Evolutionary conservation across 2,888 invertebrate species (phyloP).

Genomic region (Lasioglossum leucozonium): DNA sequence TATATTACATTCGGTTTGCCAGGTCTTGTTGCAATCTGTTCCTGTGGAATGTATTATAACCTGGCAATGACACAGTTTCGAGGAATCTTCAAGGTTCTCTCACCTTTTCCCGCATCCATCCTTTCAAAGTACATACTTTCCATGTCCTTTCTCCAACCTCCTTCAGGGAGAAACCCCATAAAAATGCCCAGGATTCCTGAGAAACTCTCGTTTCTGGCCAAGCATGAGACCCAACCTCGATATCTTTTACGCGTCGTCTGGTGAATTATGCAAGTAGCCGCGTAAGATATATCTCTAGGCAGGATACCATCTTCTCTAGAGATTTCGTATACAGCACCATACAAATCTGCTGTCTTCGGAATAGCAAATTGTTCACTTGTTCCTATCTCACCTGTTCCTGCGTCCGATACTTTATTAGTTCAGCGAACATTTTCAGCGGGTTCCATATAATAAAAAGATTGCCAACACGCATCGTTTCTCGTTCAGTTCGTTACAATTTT

Average conservation of each 20-base stretch:
- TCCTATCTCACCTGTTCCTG: neutral
- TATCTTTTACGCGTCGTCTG: conserved; percentile 71
- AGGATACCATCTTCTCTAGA: conserved; percentile 48
- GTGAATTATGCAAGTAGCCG: conserved; percentile 74
- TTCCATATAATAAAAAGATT: neutral
- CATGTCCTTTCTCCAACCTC: conserved; percentile 29
- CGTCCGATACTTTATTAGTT: neutral
- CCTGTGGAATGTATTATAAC: neutral
- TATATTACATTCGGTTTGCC: neutral
- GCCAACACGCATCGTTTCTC: neutral
- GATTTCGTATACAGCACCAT: conserved; percentile 46
- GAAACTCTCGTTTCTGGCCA: conserved; percentile 57
- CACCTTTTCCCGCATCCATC: neutral
- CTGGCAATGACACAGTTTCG: neutral
- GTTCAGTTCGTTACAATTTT: neutral
- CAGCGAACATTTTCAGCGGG: neutral
- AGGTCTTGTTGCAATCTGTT: no score
- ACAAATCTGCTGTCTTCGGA: neutral
- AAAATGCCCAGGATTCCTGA: conserved; percentile 63
- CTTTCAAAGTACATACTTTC: conserved; percentile 9
- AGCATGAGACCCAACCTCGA: conserved; percentile 59
- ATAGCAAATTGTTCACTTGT: neutral
- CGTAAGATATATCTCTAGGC: conserved; percentile 63
- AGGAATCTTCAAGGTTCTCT: neutral
- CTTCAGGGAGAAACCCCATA: conserved; percentile 44